Percentiles rank a stretch among this genome's conserved stretches.
phyloP scores from a whole-genome alignment of 2,888 invertebrate species.

The Erebia palarica region DNA sequence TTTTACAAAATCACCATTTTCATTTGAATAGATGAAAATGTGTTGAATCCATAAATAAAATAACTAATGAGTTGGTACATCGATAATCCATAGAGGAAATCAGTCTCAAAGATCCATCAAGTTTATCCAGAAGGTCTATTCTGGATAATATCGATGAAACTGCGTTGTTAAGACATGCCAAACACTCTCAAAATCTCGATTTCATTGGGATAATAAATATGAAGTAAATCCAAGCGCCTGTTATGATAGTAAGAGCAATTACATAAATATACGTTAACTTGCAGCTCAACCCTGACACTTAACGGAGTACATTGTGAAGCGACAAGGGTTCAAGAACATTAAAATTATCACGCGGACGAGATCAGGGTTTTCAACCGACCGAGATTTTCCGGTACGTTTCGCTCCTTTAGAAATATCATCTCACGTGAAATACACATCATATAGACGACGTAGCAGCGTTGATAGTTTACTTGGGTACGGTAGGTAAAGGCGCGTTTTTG shows the following conservation, averaged over 20 bases:
- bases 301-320: background rate
- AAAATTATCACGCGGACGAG: conserved; percentile 12
- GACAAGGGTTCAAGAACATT: background rate
- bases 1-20: too few relatives aligned
- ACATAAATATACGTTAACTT: conserved; percentile 13
- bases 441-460: background rate
- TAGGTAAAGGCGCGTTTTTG: too few relatives aligned
- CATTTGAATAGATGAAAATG: too few relatives aligned
- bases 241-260: conserved; percentile 12
- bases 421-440: background rate
- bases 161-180: too few relatives aligned
- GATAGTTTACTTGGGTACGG: background rate
- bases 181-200: too few relatives aligned
- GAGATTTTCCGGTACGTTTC: background rate
- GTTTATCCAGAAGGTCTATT: too few relatives aligned
- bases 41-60: too few relatives aligned
- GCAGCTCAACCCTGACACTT: background rate
- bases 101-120: too few relatives aligned
- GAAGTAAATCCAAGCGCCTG: background rate
- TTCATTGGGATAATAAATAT: too few relatives aligned
- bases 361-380: conserved; percentile 3
- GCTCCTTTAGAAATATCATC: background rate
- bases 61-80: too few relatives aligned
- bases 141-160: too few relatives aligned
- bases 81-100: too few relatives aligned